Conservation (phyloP, 2,888 invertebrate genomes). For the Luperina testacea region DNA sequence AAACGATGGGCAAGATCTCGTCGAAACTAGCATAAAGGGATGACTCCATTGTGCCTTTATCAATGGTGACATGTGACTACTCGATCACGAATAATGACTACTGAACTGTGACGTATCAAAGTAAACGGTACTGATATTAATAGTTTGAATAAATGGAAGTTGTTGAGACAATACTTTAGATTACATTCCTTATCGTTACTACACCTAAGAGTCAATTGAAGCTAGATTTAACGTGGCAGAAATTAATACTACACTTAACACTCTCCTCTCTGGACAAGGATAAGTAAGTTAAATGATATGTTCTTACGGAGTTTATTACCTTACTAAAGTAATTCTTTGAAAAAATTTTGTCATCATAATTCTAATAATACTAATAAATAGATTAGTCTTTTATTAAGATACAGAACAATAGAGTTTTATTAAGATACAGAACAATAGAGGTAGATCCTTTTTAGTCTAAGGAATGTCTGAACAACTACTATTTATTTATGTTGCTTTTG, state of each 20-base stretch:
- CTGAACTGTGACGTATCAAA: slow-evolving; percentile 51
- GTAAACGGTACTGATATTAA: slow-evolving; percentile 49
- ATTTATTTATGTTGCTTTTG: slow-evolving; percentile 41
- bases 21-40: slow-evolving; percentile 48
- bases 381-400: slow-evolving; percentile 45
- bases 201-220: slow-evolving; percentile 37
- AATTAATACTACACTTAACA: neutral
- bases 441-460: slow-evolving; percentile 5
- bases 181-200: slow-evolving; percentile 31
- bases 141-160: slow-evolving; percentile 51
- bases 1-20: slow-evolving; percentile 36
- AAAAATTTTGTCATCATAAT: neutral
- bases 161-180: slow-evolving; percentile 44
- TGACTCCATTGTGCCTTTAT: slow-evolving; percentile 63
- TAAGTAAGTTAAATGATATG: neutral
- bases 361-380: slow-evolving; percentile 38
- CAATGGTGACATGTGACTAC: slow-evolving; percentile 48
- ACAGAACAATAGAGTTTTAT: slow-evolving; percentile 2
- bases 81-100: slow-evolving; percentile 51
- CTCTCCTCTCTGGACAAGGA: neutral
- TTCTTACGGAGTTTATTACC: neutral
- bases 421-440: slow-evolving; percentile 2
- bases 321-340: neutral
- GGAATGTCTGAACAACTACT: slow-evolving; percentile 53
- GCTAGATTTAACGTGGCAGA: slow-evolving; percentile 8